These are phyloP conservation scores for Falco novaeseelandiae DNA, from an alignment of 2,797 vertebrate genomes.

Conservation along the genomic window DNA sequence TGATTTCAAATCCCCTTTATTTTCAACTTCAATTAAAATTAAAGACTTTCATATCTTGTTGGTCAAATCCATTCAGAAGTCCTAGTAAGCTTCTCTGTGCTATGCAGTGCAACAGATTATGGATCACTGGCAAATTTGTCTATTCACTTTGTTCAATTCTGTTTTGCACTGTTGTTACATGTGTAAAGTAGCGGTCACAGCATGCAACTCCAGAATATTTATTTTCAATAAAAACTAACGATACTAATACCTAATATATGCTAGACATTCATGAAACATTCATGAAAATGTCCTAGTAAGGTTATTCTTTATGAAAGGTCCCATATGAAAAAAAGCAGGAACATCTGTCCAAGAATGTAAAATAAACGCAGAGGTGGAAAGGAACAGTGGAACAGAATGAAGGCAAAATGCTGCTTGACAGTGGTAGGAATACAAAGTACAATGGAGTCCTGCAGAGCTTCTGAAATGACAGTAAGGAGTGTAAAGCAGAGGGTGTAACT, in stretches of 20 bases:
- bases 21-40: background rate
- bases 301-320: background rate
- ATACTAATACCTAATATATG: background rate
- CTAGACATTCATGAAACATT: background rate
- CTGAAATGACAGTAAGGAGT: rapidly evolving
- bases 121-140: background rate
- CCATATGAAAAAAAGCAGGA: background rate
- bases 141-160: background rate
- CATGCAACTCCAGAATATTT: background rate
- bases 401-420: background rate
- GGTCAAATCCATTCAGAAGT: background rate
- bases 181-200: background rate
- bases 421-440: background rate
- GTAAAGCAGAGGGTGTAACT: background rate
- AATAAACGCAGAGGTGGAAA: background rate
- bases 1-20: background rate
- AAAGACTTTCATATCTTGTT: background rate
- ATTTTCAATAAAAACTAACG: background rate
- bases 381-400: background rate
- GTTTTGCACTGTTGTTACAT: background rate
- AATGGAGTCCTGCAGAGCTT: background rate
- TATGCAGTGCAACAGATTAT: background rate
- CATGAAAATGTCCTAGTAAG: background rate
- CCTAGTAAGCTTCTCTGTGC: background rate
- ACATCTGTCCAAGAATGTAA: background rate